A percentile compares a stretch with the other conserved stretches of the same genome.
Conservation (phyloP, 2,888 invertebrate genomes). For the Megastigmus dorsalis region DNA sequence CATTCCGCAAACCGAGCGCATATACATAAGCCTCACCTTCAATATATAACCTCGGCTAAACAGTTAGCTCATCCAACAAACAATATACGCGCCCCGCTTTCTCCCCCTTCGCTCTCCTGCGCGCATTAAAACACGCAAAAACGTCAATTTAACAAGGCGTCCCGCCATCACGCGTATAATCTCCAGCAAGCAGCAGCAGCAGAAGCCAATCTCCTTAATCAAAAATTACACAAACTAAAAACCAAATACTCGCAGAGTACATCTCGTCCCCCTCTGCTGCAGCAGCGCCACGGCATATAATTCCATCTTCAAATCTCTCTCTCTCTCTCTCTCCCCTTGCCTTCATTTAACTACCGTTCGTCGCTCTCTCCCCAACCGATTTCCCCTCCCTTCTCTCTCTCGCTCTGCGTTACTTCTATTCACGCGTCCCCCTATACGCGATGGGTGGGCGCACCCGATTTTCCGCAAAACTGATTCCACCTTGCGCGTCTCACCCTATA, state of each 20-base stretch:
- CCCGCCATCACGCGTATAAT: too few relatives aligned
- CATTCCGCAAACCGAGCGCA: too few relatives aligned
- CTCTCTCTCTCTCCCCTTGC: neutral
- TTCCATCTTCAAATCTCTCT: constrained; percentile 47
- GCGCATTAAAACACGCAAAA: too few relatives aligned
- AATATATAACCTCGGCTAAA: too few relatives aligned
- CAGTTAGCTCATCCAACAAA: too few relatives aligned
- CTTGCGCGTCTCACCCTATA: constrained; percentile 9
- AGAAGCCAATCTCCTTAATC: constrained; percentile 49
- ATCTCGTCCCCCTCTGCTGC: constrained; percentile 1
- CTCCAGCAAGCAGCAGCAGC: too few relatives aligned
- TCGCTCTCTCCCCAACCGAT: neutral
- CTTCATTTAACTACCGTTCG: constrained; percentile 43
- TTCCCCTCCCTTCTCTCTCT: neutral
- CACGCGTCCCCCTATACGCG: neutral
- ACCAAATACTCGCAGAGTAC: constrained; percentile 16
- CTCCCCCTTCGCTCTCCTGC: too few relatives aligned
- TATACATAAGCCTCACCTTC: too few relatives aligned
- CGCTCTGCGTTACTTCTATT: too few relatives aligned
- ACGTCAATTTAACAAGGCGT: too few relatives aligned
- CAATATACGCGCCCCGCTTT: too few relatives aligned
- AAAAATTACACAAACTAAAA: constrained; percentile 39
- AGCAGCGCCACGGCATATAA: too few relatives aligned
- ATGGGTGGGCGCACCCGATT: constrained; percentile 29
- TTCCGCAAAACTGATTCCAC: constrained; percentile 51